Conservation (phyloP, 2,797 vertebrate genomes). For the Tokudaia muenninki region DNA sequence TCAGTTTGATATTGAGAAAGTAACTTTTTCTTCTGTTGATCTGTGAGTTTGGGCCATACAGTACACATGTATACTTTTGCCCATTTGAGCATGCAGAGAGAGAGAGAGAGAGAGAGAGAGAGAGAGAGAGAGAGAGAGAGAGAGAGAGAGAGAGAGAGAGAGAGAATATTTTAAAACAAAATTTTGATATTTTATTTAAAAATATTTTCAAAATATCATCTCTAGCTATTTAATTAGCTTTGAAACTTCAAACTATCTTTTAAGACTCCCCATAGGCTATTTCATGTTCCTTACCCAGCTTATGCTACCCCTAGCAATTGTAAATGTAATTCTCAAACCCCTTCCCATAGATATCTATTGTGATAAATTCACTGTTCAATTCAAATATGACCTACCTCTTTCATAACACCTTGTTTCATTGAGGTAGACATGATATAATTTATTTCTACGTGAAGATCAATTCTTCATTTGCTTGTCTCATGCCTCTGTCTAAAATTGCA, state of each 20-base stretch:
- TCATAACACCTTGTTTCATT: background rate
- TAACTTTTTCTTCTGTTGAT: background rate
- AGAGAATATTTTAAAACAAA: background rate
- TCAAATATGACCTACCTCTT: background rate
- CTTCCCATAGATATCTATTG: background rate
- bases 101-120: background rate
- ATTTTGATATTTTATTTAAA: background rate
- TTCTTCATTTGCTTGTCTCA: background rate
- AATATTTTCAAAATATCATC: background rate
- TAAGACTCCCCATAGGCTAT: background rate
- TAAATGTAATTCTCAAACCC: background rate
- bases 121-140: background rate
- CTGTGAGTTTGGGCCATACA: background rate
- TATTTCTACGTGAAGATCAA: background rate
- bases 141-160: background rate
- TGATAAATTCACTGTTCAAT: background rate
- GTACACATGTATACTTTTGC: background rate
- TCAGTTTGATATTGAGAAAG: slow-evolving; percentile 25
- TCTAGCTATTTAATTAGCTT: background rate
- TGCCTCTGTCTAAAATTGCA: background rate
- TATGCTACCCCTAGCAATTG: background rate
- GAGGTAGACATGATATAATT: slow-evolving; percentile 4
- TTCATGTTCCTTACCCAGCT: background rate
- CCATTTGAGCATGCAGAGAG: background rate
- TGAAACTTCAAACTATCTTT: background rate